A percentile compares a stretch with the other conserved stretches of the same genome.
These are phyloP conservation scores for Grantiella picta DNA, from an alignment of 2,113 vertebrate genomes.

Conservation along the genomic window DNA sequence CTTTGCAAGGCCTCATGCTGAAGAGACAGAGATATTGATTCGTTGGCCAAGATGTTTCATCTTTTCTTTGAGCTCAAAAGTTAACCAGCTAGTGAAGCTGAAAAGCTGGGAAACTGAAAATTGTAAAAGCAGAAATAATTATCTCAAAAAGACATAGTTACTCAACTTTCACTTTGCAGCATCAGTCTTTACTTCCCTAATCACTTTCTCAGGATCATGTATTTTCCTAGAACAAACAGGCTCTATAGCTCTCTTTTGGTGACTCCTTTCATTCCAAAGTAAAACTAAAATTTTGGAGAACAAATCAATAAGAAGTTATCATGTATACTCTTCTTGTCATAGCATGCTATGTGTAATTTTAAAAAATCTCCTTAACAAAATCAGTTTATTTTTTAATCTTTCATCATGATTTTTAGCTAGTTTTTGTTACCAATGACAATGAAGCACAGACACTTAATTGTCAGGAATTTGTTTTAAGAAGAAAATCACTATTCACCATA, in stretches of 20 bases:
- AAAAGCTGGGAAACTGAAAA: not conserved
- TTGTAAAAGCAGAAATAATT: not conserved
- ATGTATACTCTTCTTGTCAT: not conserved
- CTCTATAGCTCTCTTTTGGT: not conserved
- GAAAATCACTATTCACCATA: not conserved
- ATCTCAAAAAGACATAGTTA: not conserved
- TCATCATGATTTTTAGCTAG: not conserved
- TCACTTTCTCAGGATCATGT: not conserved
- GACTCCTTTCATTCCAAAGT: not conserved
- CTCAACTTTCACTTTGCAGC: not conserved
- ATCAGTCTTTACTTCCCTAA: not conserved
- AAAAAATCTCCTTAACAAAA: not conserved
- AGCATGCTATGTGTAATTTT: not conserved
- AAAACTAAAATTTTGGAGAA: not conserved
- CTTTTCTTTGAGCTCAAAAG: not conserved
- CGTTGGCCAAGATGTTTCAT: not conserved
- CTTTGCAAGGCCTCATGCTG: not conserved
- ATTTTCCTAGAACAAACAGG: not conserved
- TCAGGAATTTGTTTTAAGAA: not conserved
- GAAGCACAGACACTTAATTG: not conserved
- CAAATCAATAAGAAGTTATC: not conserved
- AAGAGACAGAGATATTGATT: not conserved
- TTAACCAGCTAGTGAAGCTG: not conserved
- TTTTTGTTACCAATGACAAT: not conserved
- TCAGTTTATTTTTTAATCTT: not conserved